A percentile compares a stretch with the other conserved stretches of the same genome.
These are phyloP conservation scores for Drosophila infuscata DNA, from an alignment of 2,888 invertebrate species.

Conservation along the genomic window DNA sequence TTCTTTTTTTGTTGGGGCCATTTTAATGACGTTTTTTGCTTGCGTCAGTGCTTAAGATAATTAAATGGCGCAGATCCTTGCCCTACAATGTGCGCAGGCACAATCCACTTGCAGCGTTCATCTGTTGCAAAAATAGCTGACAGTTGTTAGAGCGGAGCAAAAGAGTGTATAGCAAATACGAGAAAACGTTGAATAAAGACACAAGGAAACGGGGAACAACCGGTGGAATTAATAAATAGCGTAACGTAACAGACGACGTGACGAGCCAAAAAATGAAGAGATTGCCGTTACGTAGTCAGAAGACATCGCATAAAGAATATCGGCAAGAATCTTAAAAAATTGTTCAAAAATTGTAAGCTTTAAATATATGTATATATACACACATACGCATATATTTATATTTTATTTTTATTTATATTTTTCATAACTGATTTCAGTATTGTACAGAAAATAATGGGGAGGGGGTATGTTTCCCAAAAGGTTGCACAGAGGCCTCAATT, in stretches of 20 bases:
- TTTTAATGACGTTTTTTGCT: background rate
- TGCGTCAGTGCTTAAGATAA: background rate
- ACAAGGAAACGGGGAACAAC: constrained; percentile 18
- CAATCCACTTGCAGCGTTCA: background rate
- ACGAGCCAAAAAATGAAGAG: constrained; percentile 24
- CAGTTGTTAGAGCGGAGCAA: constrained; percentile 22
- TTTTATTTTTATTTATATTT: background rate
- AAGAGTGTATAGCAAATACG: constrained; percentile 23
- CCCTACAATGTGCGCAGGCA: background rate
- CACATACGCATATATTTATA: background rate
- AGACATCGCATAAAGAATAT: constrained; percentile 3
- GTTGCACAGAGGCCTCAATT: background rate
- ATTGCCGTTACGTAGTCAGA: constrained; percentile 22
- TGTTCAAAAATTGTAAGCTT: background rate
- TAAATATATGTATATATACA: background rate
- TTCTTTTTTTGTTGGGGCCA: background rate
- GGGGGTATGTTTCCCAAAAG: background rate
- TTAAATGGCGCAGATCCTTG: background rate
- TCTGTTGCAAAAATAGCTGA: background rate
- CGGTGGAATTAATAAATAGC: background rate
- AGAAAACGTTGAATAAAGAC: constrained; percentile 22
- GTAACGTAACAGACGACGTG: constrained; percentile 22
- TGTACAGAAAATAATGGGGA: background rate
- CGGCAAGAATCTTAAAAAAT: constrained; percentile 5
- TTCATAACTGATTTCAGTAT: background rate